Evolutionary conservation across 2,888 invertebrate species (phyloP).

Genomic region (Drosophila histrio): DNA sequence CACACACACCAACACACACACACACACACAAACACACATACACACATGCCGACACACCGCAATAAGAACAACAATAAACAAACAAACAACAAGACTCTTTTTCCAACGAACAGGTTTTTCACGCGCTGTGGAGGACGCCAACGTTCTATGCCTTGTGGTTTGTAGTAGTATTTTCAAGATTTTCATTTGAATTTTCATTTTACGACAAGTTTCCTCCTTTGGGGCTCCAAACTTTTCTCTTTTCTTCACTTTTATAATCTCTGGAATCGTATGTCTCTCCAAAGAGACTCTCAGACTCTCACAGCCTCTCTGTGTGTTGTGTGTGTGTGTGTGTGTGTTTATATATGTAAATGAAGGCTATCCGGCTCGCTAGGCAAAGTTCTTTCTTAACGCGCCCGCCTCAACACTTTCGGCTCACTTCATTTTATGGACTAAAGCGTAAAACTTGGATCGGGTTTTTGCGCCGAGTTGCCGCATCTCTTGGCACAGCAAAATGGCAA

Average conservation of each 20-base stretch:
- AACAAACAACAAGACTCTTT: conserved; percentile 57
- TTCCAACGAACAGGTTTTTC: conserved; percentile 72
- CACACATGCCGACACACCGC: conserved; percentile 27
- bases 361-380: conserved; percentile 37
- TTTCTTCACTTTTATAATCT: conserved; percentile 40
- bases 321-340: neutral
- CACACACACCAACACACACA: neutral
- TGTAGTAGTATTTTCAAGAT: conserved; percentile 45
- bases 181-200: conserved; percentile 70
- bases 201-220: conserved; percentile 47
- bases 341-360: conserved; percentile 37
- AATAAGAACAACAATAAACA: conserved; percentile 50
- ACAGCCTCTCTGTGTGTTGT: neutral
- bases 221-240: conserved; percentile 46
- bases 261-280: conserved; percentile 2
- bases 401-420: conserved; percentile 71
- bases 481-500: conserved; percentile 37
- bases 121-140: conserved; percentile 57
- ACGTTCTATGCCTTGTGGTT: conserved; percentile 40
- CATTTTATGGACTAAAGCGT: conserved; percentile 69
- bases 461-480: conserved; percentile 26
- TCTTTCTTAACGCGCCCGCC: conserved; percentile 58
- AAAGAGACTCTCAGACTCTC: neutral
- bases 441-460: conserved; percentile 45
- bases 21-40: conserved; percentile 8